These are phyloP conservation scores for Zosterops lateralis DNA, from an alignment of 2,113 vertebrate species.

Conservation along the genomic window DNA sequence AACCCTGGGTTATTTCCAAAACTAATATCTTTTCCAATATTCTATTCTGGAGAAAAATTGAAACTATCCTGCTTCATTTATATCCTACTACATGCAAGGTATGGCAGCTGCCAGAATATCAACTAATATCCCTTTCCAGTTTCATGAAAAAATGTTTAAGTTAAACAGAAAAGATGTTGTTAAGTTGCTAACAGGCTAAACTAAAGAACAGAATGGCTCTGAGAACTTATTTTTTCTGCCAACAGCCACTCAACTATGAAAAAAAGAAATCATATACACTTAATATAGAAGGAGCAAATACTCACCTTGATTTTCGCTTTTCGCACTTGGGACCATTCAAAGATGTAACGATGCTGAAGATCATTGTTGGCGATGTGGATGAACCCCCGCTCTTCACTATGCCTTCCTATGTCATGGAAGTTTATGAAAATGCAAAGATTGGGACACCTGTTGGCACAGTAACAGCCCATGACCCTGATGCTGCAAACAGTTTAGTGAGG, in stretches of 20 bases:
- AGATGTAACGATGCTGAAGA: slow-evolving; percentile 88
- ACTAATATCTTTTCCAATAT: background rate
- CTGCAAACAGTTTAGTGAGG: slow-evolving; percentile 88
- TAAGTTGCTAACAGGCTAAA: background rate
- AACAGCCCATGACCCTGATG: slow-evolving; percentile 93
- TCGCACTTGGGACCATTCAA: slow-evolving; percentile 93
- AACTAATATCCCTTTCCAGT: background rate
- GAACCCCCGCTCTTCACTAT: slow-evolving; percentile 90
- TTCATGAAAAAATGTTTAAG: background rate
- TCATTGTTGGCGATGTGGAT: slow-evolving; percentile 93
- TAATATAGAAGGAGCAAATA: slow-evolving; percentile 94
- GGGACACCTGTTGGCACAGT: slow-evolving; percentile 89
- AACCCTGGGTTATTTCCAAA: background rate
- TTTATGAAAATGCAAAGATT: slow-evolving; percentile 86
- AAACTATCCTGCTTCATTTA: background rate
- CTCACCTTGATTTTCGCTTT: slow-evolving; percentile 90
- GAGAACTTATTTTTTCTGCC: slow-evolving; percentile 29
- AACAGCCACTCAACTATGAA: slow-evolving; percentile 93
- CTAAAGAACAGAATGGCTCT: background rate
- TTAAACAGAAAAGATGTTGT: background rate
- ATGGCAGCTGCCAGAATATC: background rate
- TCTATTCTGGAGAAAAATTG: background rate
- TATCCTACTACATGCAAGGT: background rate
- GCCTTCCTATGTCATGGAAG: slow-evolving; percentile 92
- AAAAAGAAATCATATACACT: slow-evolving; percentile 94